Percentiles rank a stretch among this genome's conserved stretches.
These are phyloP conservation scores for Entomobrya multifasciata DNA, from an alignment of 2,888 invertebrate genomes.

Conservation along the genomic window DNA sequence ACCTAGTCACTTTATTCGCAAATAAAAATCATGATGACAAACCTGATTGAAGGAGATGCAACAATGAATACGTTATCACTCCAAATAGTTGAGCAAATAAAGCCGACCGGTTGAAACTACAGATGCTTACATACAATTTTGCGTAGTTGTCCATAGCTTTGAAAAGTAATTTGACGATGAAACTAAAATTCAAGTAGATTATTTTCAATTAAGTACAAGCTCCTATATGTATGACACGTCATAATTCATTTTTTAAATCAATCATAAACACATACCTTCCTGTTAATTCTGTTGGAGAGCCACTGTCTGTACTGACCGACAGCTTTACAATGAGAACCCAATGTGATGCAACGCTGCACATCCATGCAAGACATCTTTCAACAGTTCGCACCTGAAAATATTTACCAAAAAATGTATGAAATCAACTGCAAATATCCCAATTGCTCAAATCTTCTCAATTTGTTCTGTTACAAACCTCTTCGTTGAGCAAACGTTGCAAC, in stretches of 20 bases:
- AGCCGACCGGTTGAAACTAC: background rate
- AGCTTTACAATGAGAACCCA: conserved; percentile 70
- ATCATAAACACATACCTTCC: conserved; percentile 44
- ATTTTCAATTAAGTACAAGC: background rate
- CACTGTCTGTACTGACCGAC: conserved; percentile 37
- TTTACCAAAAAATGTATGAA: background rate
- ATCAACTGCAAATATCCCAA: background rate
- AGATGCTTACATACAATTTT: background rate
- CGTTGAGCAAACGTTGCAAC: conserved; percentile 39
- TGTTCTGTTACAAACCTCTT: conserved; percentile 29
- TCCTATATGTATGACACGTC: too few relatives aligned
- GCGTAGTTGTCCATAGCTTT: background rate
- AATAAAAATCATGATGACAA: background rate
- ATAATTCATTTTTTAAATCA: too few relatives aligned
- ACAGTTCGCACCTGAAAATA: conserved; percentile 40
- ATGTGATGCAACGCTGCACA: conserved; percentile 47
- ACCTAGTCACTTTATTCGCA: background rate
- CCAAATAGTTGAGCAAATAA: conserved; percentile 60
- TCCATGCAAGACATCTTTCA: conserved; percentile 49
- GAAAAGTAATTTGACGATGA: conserved; percentile 15
- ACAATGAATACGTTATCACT: conserved; percentile 33
- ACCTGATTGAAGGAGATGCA: conserved; percentile 56
- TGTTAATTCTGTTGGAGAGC: conserved; percentile 11
- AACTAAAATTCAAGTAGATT: conserved; percentile 12
- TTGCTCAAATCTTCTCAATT: background rate